Evolutionary conservation across 2,797 vertebrate species (phyloP), one percentile per base, ranked within the genome.

Genomic region (Siniperca obscura): DNA sequence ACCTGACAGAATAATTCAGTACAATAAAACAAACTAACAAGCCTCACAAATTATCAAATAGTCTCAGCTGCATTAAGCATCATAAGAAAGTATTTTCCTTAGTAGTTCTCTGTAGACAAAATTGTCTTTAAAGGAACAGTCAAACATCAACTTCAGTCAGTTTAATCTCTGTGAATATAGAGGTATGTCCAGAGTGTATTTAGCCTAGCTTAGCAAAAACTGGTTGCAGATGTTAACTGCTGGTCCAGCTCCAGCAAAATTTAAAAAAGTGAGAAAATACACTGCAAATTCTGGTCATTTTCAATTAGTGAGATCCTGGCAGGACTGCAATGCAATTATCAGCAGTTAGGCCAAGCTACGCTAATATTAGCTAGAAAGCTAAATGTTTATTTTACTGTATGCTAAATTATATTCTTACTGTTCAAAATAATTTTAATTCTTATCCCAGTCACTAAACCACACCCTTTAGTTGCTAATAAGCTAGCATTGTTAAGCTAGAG

Each of bases 391-490:
- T 59, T 62, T 46, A 40, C 16, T 72, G 10, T 3, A 22, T 25
- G 36, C 10, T 65, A 69, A 48, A 56, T 70, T 64, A 13, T 38
- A 66, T 40, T 73, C 16, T 59, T 25, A 57, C 52, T 4, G 7
- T 16, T 76, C 2, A 53, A 36, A 34, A 34, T 5, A 0, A 1
- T 44, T 57, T 57, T 7, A 66, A 34, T n/a, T 66, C 11, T 67
- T 34, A n/a, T 7, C 13, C 40, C 19, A 7, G 11, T 6, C 7
- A 14, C n/a, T 5, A 10, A 50, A 25, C 42, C 30, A 50, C 48
- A 57, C n/a, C 21, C 30, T 36, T 48, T 48, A 57, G 30, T 55
- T 70, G 57, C 50, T 48, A 81, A 75, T 81, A 52, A 79, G 30
- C 46, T 30, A 50, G 22, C 10, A 70, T 53, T 53, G 69, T 12